Conservation (phyloP, 2,113 vertebrate genomes). For the Chaetura pelagica region DNA sequence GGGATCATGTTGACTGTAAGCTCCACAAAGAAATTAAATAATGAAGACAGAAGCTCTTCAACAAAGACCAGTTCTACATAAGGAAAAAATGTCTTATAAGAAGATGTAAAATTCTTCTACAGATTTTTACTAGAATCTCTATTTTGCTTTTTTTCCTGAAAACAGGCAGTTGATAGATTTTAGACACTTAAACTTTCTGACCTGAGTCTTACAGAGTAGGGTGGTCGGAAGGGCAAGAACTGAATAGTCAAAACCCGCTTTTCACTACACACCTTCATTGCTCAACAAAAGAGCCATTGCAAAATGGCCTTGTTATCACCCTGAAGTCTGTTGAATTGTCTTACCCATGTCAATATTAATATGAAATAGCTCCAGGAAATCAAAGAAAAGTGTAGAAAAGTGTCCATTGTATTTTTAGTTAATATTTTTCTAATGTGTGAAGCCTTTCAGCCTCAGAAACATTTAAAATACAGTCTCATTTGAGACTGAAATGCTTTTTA, state of each 20-base stretch:
- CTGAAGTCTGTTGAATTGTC: neutral
- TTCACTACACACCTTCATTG: neutral
- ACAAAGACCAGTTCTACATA: neutral
- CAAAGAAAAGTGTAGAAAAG: neutral
- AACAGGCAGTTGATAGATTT: neutral
- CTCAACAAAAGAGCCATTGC: neutral
- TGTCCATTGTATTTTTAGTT: neutral
- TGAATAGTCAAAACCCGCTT: neutral
- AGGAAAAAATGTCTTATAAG: neutral
- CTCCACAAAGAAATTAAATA: slow-evolving; percentile 68
- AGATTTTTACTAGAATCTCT: neutral
- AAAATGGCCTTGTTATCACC: neutral
- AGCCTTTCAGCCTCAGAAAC: neutral
- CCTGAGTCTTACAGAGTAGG: neutral
- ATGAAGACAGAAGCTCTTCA: slow-evolving; percentile 52
- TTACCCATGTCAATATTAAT: neutral
- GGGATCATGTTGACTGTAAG: slow-evolving; percentile 51
- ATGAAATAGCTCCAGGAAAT: neutral
- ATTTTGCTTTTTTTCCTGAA: neutral
- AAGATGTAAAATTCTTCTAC: neutral
- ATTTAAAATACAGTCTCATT: neutral
- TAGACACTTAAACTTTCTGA: neutral
- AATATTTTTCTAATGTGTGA: neutral
- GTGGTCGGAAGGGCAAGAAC: neutral
- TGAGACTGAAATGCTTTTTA: slow-evolving; percentile 16